phyloP scores from a whole-genome alignment of 2,888 invertebrate genomes.

The Rhingia rostrata region DNA sequence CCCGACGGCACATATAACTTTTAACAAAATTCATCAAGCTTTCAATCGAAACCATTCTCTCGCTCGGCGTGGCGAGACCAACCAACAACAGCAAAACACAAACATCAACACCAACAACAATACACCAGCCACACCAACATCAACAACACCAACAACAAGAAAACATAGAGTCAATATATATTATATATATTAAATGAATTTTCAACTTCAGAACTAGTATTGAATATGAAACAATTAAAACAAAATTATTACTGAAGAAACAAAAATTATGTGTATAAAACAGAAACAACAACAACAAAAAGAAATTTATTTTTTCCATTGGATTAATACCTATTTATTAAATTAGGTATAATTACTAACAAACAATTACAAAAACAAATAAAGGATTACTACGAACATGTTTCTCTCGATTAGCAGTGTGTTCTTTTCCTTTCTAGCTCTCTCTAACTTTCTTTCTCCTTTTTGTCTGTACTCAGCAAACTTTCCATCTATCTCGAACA shows the following conservation, averaged over 20 bases:
- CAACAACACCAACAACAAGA: slow-evolving; percentile 39
- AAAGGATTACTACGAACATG: slow-evolving; percentile 71
- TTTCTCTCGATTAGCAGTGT: slow-evolving; percentile 29
- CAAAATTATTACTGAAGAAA: slow-evolving; percentile 55
- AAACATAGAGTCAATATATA: slow-evolving; percentile 65
- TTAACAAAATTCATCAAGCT: slow-evolving; percentile 77
- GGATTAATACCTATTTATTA: slow-evolving; percentile 73
- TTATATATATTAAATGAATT: slow-evolving; percentile 69
- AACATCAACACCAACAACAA: slow-evolving; percentile 21
- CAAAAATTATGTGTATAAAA: slow-evolving; percentile 39
- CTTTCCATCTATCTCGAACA: neutral
- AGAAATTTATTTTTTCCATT: slow-evolving; percentile 69
- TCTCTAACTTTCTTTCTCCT: slow-evolving; percentile 20
- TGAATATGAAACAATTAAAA: slow-evolving; percentile 44
- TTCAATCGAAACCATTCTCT: slow-evolving; percentile 40
- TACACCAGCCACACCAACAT: slow-evolving; percentile 27
- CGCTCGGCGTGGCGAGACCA: slow-evolving; percentile 37
- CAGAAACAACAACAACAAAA: neutral
- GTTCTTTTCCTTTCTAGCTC: slow-evolving; percentile 24
- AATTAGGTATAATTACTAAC: slow-evolving; percentile 72
- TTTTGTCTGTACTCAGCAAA: too few species aligned
- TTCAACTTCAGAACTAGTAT: slow-evolving; percentile 47
- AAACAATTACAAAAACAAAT: slow-evolving; percentile 68
- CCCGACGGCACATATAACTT: slow-evolving; percentile 81
- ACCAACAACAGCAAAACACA: slow-evolving; percentile 44